phyloP scores from a whole-genome alignment of 2,797 vertebrate genomes.

The Enteromius afrohamiltoni region DNA sequence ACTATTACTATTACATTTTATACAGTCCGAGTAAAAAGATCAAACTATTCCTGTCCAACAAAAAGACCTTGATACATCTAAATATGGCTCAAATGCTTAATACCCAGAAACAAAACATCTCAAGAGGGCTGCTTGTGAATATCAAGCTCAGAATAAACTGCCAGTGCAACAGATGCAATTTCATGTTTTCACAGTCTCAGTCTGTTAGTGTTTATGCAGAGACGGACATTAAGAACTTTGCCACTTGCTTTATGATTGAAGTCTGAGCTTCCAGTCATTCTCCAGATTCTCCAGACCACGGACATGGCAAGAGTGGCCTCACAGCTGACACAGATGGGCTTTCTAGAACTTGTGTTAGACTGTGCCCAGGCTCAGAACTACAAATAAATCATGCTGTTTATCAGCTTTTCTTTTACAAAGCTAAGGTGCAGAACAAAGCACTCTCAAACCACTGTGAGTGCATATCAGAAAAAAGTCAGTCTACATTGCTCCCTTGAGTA shows the following conservation, averaged over 20 bases:
- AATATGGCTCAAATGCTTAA: constrained; percentile 3
- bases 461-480: not conserved
- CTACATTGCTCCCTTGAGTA: not conserved
- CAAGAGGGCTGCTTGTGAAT: constrained; percentile 20
- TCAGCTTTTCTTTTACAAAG: constrained; percentile 28
- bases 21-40: not conserved
- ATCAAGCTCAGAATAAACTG: constrained; percentile 41
- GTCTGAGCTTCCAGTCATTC: constrained; percentile 58
- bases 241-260: constrained; percentile 53
- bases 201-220: constrained; percentile 36
- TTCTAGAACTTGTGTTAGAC: constrained; percentile 52
- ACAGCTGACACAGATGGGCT: constrained; percentile 53
- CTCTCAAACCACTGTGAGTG: not conserved
- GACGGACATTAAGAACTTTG: constrained; percentile 43
- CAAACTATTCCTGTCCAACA: not conserved
- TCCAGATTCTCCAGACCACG: constrained; percentile 53
- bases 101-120: constrained; percentile 27
- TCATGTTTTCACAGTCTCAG: constrained; percentile 28
- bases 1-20: too few relatives aligned
- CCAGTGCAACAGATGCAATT: constrained; percentile 41
- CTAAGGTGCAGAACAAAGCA: not conserved
- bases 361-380: constrained; percentile 11
- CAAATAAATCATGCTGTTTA: constrained; percentile 53
- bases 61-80: constrained; percentile 24
- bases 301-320: constrained; percentile 41